Evolutionary conservation across 2,888 invertebrate genomes (phyloP).

Genomic region (Rhogogaster chlorosoma): DNA sequence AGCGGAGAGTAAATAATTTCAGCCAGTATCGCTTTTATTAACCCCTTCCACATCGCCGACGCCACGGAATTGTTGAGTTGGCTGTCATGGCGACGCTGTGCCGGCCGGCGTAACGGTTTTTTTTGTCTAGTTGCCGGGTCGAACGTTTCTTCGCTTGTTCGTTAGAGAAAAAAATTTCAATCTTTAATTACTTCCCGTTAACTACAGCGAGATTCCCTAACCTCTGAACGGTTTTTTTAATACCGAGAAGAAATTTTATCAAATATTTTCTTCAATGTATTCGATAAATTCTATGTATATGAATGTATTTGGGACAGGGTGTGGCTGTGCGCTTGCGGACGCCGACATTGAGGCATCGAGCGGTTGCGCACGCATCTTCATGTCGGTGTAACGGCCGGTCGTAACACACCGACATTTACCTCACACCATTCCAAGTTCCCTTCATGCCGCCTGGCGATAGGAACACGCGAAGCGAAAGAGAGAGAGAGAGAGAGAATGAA

Average conservation of each 20-base stretch:
- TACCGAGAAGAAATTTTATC: background rate
- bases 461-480: slow-evolving; percentile 21
- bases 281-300: slow-evolving; percentile 18
- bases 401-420: slow-evolving; percentile 2
- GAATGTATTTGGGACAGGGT: slow-evolving; percentile 61
- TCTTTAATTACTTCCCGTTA: background rate
- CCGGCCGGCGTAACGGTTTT: slow-evolving; percentile 64
- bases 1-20: background rate
- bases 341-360: slow-evolving; percentile 72
- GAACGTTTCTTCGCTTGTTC: slow-evolving; percentile 9
- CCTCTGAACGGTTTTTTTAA: background rate
- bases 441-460: slow-evolving; percentile 21
- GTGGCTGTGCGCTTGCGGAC: slow-evolving; percentile 71
- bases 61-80: slow-evolving; percentile 57
- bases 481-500: background rate
- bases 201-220: background rate
- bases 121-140: slow-evolving; percentile 48
- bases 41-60: slow-evolving; percentile 53
- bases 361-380: slow-evolving; percentile 74
- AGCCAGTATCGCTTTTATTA: background rate
- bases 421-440: background rate
- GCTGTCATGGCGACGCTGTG: slow-evolving; percentile 60
- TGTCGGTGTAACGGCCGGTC: background rate
- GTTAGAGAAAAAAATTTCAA: background rate
- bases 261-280: background rate